A percentile compares a stretch with the other conserved stretches of the same genome.
Evolutionary conservation across 2,797 vertebrate genomes (phyloP).

Genomic region (Acestrorhynchus altus): DNA sequence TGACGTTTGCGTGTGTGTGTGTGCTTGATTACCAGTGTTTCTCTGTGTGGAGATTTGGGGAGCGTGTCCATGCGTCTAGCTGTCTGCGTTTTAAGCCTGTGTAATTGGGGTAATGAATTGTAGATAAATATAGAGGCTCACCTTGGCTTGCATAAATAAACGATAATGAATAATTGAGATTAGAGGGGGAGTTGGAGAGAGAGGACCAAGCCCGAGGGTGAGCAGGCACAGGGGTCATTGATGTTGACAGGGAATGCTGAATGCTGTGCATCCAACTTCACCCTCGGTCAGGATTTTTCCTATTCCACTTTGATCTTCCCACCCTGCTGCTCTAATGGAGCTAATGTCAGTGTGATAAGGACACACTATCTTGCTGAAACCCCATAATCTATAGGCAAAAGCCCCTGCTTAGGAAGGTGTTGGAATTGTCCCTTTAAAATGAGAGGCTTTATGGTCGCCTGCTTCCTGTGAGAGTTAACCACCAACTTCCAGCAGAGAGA

Average conservation of each 20-base stretch:
- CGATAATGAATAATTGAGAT: constrained; percentile 54
- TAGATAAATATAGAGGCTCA: constrained; percentile 38
- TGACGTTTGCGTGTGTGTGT: neutral
- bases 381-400: neutral
- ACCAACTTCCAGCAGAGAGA: too few relatives aligned
- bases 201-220: constrained; percentile 17
- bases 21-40: neutral
- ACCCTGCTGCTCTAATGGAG: neutral
- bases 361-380: neutral
- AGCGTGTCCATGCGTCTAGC: constrained; percentile 23
- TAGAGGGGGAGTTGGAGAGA: neutral
- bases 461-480: too few relatives aligned
- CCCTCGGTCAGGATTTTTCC: constrained; percentile 1
- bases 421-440: neutral
- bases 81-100: constrained; percentile 33
- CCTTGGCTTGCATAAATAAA: constrained; percentile 53
- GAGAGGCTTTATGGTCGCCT: too few relatives aligned
- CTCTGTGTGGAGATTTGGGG: neutral
- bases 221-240: constrained; percentile 16
- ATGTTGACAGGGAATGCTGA: constrained; percentile 23
- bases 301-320: neutral
- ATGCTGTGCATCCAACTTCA: neutral
- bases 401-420: neutral
- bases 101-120: constrained; percentile 56
- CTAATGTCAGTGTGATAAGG: neutral